Evolutionary conservation across 2,797 vertebrate species (phyloP), one percentile per base, ranked within the genome.

Genomic region (Babyrousa celebensis): DNA sequence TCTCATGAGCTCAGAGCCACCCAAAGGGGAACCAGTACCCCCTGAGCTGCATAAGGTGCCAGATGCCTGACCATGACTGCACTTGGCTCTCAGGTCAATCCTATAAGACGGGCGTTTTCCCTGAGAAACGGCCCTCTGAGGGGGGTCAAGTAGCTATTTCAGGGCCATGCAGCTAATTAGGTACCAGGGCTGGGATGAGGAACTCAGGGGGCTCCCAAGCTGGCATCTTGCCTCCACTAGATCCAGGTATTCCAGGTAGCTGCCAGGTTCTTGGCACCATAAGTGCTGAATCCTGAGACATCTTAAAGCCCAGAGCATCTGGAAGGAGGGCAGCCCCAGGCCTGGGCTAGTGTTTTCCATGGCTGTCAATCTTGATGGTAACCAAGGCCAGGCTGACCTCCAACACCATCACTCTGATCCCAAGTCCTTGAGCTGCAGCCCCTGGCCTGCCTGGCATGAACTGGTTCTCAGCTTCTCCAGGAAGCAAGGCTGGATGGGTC

Each of bases 311-410:
- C 48, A 72, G 95, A 96, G 70, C 82, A 79, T 90, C 93, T 96
- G 97, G 95, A 71, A 82, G 52, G 71, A 89, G 79, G 93, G 94
- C 86, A 79, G 70, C 23, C 25, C 36, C 54, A 75, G 93, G 79
- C 36, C 85, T 16, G 32, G 18, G 40, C 54, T 75, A 0, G 21
- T 72, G 21, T 63, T 23, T 86, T 36, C n/a, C 56, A 4, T 40
- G 18, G 1, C 29, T 29, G 25, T 71, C 9, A 0, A 3, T 2
- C 36, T 29, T 27, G 20, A 17, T 36, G 20, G 36, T 40, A 83
- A 16, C 36, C 48, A 16, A 75, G 54, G 21, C 56, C 9, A 27
- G 20, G 18, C 62, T 74, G 91, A 86, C 85, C 74, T 85, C 1
- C 0, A 48, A n/a, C 62, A 43, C 10, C 4, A 10, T 40, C n/a